Evolutionary conservation across 1,140 invertebrate species (phyloP), one percentile per base, ranked within the genome.

Genomic region (Sycobia sp.): DNA sequence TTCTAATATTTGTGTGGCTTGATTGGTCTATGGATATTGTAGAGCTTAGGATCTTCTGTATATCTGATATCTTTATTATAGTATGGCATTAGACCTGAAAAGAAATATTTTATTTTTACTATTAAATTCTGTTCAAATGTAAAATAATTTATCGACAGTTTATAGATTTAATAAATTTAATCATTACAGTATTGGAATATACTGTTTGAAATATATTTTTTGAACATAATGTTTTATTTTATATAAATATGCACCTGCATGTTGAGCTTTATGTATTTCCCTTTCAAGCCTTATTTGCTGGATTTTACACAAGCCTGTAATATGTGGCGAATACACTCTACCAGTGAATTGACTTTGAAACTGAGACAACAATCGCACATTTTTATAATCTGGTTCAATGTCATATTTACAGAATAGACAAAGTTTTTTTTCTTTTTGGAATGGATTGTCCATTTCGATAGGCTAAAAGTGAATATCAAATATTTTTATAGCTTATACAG

Each of bases 291-390:
- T 73, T 44, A 84, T 77, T 68, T 96, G 92, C 71, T 94, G 91
- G 5, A 76, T 68, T 74, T 87, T 86, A 74, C 94, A 96, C 3
- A 95, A 80, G 5, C 93, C 93, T 29, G 96, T 99, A 55, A 98
- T 93, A 71, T 98, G 91, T 67, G 89, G 85, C 0, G 92, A 92
- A 80, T 98, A 98, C 58, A 97, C 87, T 68, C 87, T 85, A 10
- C 96, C 96, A 11, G 96, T 98, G 71, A 91, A 94, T 0, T 92
- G 89, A 43, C 95, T 98, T 73, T 97, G 90, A 81, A 99, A 99
- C 76, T 99, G 97, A 14, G 94, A 96, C 2, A 99, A 76, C 7
- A 99, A 77, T 56, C 91, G 87, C 0, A 90, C 86, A 82, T 99
- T 99, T 79, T 97, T 99, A 73, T 96, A 98, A 82, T 97, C 87